phyloP scores from a whole-genome alignment of 2,113 vertebrate species.

The Carassius gibelio region DNA sequence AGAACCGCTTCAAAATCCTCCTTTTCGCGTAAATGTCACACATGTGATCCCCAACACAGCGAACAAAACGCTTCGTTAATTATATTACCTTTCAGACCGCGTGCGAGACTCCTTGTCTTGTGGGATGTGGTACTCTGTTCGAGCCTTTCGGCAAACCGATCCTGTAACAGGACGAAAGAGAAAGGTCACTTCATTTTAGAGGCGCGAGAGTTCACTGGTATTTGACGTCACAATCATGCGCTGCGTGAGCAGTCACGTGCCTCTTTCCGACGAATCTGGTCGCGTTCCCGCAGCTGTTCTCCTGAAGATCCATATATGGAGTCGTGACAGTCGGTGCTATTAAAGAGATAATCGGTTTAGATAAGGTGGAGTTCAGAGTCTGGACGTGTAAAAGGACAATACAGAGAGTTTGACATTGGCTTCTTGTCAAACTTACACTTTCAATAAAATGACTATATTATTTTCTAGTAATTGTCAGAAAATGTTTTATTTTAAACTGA shows the following conservation, averaged over 20 bases:
- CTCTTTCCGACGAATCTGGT: constrained; percentile 28
- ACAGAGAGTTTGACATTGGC: background rate
- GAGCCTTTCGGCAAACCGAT: background rate
- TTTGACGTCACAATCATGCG: constrained; percentile 40
- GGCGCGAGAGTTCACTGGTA: background rate
- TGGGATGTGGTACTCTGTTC: background rate
- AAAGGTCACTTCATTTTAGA: constrained; percentile 57
- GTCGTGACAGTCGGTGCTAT: background rate
- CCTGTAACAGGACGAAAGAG: constrained; percentile 24
- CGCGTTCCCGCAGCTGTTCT: background rate
- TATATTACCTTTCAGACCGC: background rate
- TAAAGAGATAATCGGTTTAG: constrained; percentile 23
- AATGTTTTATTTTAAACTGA: too few species aligned
- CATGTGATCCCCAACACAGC: background rate
- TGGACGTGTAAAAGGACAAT: background rate
- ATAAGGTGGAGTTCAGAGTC: background rate
- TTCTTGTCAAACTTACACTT: background rate
- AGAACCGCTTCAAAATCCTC: background rate
- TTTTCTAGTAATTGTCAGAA: too few species aligned
- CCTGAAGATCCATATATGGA: constrained; percentile 15
- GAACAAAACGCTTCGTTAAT: background rate
- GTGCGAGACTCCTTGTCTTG: background rate
- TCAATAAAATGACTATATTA: background rate
- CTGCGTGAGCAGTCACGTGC: constrained; percentile 28
- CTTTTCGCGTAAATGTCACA: too few species aligned